Base-by-base conservation (phyloP, 2,888 invertebrate species). In the Altica lythri region DNA sequence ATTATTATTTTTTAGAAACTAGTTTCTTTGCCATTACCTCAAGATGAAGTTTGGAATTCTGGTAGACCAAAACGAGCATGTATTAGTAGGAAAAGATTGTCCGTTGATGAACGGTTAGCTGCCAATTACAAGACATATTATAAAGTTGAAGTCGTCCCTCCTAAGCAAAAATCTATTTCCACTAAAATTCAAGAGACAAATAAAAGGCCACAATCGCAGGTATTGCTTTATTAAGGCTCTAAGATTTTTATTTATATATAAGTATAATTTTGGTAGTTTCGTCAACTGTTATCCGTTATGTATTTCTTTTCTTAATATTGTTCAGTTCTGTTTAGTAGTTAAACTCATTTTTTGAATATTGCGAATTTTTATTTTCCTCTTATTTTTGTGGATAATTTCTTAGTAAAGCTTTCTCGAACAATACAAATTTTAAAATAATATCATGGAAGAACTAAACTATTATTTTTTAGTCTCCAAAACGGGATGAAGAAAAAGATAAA, bases 81-180 rank as follows among this genome's bases (percentile, higher is more conserved):
- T 16, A 71, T 72, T 43, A 68, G 67, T 51, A 67, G 64, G 35
- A 72, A 73, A 52, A 60, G 70, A 37, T 59, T 64, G 19, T 81
- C 81, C 0, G 77, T 79, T 0, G 82, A 82, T 62, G 82, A 82
- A 60, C 68, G 81, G 8, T 77, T 80, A n/a, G 77, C 78, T 54
- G 81, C 81, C 60, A 73, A 72, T 63, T 45, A 12, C 44, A 73
- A 71, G 63, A 68, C 84, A 52, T 88, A 86, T 70, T 89, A 88
- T 68, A 87, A 86, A 70, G 86, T 88, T 9, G 88, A 88, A 68
- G 85, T 87, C 17, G 79, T 86, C 63, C 83, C 85, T 55, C 85
- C 84, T 4, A 88, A 88, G 68, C 72, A 86, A 27, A 76, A 87
- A 18, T 86, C 87, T 1, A 53, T 35, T 30, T 13, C 50, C 4